Evolutionary conservation across 2,888 invertebrate species (phyloP), one percentile per base, ranked within the genome.

Genomic region (Chloroclysta siterata): DNA sequence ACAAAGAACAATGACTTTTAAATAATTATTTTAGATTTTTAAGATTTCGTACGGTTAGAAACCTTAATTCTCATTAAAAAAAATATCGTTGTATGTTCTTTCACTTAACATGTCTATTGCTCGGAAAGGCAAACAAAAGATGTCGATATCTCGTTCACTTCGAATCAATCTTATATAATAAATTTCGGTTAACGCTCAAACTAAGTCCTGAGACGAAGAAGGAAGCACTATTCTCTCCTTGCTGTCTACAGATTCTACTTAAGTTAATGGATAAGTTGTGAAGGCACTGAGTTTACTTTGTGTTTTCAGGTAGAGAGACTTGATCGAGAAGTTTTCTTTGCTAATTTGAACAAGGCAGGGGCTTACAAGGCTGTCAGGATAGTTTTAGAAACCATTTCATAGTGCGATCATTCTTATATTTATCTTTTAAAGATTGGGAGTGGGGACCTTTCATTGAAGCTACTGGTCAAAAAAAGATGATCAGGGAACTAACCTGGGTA

Each of bases 201-300:
- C 86, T 89, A 65, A 85, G 80, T 76, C 77, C 80, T 78, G 80
- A 80, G 74, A 77, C 79, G 76, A 77, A 71, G 79, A 73, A 72
- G 76, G 71, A 84, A 81, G 81, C 82, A 85, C 85, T 87, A 84
- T 86, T 84, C 85, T 86, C 86, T 82, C 78, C 79, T 76, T 85
- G 88, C 88, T 88, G 88, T 91, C 92, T 91, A 91, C 91, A 89
- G 90, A 91, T 91, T 89, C 90, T 91, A 93, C 92, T 93, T 88
- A 90, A 91, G 85, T 90, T 93, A 93, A 92, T 93, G 92, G 93
- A 89, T 89, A 93, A 93, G 92, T 93, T 93, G 87, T 84, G 87
- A 88, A 90, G 87, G 89, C 88, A 85, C 84, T 80, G 83, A 91
- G 91, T 92, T 93, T 91, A 90, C 90, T 92, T 92, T 90, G 90